Evolutionary conservation across 2,888 invertebrate genomes (phyloP), one percentile per base, ranked within the genome.

Genomic region (Torymus tubicola): DNA sequence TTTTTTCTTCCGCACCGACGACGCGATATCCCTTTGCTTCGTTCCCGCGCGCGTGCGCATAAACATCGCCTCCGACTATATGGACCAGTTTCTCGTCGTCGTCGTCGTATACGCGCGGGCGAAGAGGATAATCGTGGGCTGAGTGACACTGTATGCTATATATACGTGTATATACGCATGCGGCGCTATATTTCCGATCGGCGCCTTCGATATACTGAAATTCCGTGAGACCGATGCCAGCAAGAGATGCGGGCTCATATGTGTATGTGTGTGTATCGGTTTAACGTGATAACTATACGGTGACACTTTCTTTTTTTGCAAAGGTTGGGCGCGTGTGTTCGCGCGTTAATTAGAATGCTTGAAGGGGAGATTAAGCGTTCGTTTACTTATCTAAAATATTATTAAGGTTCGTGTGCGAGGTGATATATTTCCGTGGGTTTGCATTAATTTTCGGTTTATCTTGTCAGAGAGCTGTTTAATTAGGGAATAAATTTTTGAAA

Each of bases 1-100:
- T 52, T 16, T 50, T 53, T 53, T 24, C 52, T n/a, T 60, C 50
- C 42, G 42, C 42, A 42, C 42, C 42, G 8, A 8, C 42, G 42
- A 42, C 42, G 42, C 42, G 42, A 42, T 42, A 42, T 42, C 55
- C 63, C 31, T 72, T 31, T 13, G n/a, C n/a, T 24, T 11, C 53
- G 24, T 18, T 63, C 31, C 53, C 31, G 18, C 58, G 18, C 58
- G 58, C 16, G 2, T n/a, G 61, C 50, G 42, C 80, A 68, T 80
- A 80, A 80, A 80, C 82, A 80, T 78, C 77, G 75, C 42, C 77
- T 78, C 74, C 55, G 68, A 68, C 42, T 64, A 42, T 18, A 64
- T 61, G 78, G 72, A 81, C 81, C 75, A 81, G 81, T 81, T 78
- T 74, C 24, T 52, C 50, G 61, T 60, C 55, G 55, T 60, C 42